A percentile compares a stretch with the other conserved stretches of the same genome.
phyloP scores from a whole-genome alignment of 2,113 vertebrate species.

The Cyanoderma ruficeps region DNA sequence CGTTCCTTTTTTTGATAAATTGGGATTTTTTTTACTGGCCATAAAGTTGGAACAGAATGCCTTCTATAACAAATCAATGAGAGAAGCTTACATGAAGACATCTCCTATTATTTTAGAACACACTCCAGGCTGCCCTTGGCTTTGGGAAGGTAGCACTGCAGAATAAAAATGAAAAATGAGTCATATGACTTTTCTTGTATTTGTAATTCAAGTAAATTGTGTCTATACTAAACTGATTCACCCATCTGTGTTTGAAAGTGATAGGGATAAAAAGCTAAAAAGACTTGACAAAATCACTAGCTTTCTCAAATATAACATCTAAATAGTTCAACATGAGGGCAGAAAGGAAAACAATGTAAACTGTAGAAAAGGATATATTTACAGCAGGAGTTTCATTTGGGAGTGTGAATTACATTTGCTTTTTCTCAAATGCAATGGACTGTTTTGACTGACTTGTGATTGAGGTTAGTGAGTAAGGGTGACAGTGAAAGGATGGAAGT shows the following conservation, averaged over 20 bases:
- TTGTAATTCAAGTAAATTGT: background rate
- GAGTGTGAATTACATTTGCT: background rate
- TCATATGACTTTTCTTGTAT: rapidly evolving
- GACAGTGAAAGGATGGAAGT: background rate
- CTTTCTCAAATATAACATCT: background rate
- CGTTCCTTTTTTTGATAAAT: background rate
- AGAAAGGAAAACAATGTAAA: background rate
- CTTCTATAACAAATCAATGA: background rate
- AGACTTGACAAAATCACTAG: background rate
- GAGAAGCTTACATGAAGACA: background rate
- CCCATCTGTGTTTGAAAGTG: background rate
- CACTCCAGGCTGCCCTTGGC: background rate
- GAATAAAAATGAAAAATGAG: background rate
- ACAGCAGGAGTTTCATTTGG: background rate
- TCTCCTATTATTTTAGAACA: background rate
- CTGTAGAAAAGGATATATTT: background rate
- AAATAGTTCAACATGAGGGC: background rate
- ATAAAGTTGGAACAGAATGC: background rate
- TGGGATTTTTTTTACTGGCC: background rate
- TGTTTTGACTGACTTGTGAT: background rate
- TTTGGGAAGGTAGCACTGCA: background rate
- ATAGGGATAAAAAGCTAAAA: background rate
- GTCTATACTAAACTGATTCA: background rate
- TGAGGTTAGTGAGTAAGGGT: background rate
- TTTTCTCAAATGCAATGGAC: background rate